Evolutionary conservation across 2,113 vertebrate genomes (phyloP), one percentile per base, ranked within the genome.

Genomic region (Tenebrosternarchus preto): DNA sequence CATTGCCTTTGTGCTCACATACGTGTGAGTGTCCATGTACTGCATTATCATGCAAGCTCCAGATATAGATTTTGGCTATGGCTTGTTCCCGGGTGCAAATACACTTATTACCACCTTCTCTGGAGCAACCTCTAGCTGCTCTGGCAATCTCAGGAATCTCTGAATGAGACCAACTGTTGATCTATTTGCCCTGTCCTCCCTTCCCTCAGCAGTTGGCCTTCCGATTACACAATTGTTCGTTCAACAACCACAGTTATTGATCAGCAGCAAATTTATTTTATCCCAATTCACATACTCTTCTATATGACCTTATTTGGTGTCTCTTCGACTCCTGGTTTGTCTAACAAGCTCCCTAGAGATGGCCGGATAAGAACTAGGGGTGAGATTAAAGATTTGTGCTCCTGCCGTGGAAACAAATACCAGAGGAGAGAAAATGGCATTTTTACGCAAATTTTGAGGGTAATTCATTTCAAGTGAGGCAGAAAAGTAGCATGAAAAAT

Each of bases 161-260:
- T 90, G 90, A 91, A 91, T 91, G 90, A 91, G 92, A 90, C 90
- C 91, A 92, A 92, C 90, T 93, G 92, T 92, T 93, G 90, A 90
- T 92, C 88, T 86, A 89, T 92, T 91, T 90, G 86, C 92, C 87
- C 86, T 84, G 87, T 82, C 85, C 85, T 80, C 81, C 86, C 36
- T 89, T 89, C 85, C 83, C 87, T 79, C 83, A 87, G 87, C 80
- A 64, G 79, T 81, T 59, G 80, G 83, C 86, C 84, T 80, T 88
- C 84, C 86, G 43, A 50, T 50, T 50, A 50, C 43, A 50, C 8
- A 50, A 50, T 15, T 50, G 12, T 43, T n/a, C 33, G 6, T 72
- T 61, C 53, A 63, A 33, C 78, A 56, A 73, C 78, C n/a, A 27
- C 69, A 24, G 17, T 73, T 80, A 80, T 73, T 80, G 78, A 80